Percentiles rank a stretch among this genome's conserved stretches.
Conservation (phyloP, 1,140 invertebrate genomes). For the Trichogramma pretiosum region DNA sequence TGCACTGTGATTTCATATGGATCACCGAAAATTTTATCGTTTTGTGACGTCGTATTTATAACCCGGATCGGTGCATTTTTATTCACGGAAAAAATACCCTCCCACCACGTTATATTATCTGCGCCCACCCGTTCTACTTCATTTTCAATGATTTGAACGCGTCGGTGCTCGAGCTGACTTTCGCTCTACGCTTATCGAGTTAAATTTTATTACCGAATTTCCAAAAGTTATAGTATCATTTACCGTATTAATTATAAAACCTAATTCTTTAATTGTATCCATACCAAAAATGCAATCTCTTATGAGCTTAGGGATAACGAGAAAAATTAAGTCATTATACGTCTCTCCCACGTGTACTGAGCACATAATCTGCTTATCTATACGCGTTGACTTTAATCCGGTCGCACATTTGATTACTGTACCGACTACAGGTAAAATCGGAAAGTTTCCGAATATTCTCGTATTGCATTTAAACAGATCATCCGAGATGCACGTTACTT, state of each 20-base stretch:
- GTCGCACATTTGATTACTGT: background rate
- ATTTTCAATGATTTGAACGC: background rate
- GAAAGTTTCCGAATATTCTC: background rate
- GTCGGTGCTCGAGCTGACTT: background rate
- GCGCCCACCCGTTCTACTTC: no score
- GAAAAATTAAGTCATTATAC: background rate
- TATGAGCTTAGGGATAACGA: background rate
- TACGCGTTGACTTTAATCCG: no score
- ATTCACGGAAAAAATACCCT: background rate
- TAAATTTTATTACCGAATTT: background rate
- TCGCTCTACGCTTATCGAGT: no score
- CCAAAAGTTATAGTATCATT: background rate
- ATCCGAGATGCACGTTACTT: background rate
- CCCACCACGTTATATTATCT: background rate
- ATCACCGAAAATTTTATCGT: background rate
- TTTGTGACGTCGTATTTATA: background rate
- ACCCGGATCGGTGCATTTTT: background rate
- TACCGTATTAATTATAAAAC: background rate
- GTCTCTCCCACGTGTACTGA: background rate
- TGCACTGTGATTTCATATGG: background rate
- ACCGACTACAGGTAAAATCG: background rate
- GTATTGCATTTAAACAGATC: background rate
- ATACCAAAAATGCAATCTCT: no score
- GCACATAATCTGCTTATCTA: background rate
- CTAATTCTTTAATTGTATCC: no score